phyloP scores from a whole-genome alignment of 1,140 invertebrate species.

The Rhysida immarginata region DNA sequence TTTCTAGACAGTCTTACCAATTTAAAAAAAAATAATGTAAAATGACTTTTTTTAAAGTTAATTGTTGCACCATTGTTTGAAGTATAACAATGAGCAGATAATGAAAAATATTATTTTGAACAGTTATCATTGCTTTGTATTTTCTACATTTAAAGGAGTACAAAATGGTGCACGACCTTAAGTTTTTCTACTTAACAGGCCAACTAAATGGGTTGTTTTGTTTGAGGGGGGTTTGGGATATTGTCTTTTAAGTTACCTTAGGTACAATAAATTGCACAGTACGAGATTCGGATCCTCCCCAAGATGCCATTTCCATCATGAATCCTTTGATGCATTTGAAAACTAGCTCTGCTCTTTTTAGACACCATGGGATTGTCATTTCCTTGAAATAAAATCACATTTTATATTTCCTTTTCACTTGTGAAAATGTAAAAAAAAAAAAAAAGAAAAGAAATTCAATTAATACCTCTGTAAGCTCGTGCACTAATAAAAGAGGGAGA shows the following conservation, averaged over 20 bases:
- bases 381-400: constrained; percentile 42
- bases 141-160: not conserved
- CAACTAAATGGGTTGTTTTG: not conserved
- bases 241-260: constrained; percentile 35
- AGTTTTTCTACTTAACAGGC: not conserved
- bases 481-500: constrained; percentile 76
- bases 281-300: constrained; percentile 75
- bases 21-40: too few relatives aligned
- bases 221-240: not conserved
- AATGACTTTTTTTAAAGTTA: too few relatives aligned
- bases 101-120: not conserved
- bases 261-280: constrained; percentile 73
- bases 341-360: constrained; percentile 84
- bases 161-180: not conserved
- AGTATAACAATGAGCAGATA: too few relatives aligned
- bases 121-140: not conserved
- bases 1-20: too few relatives aligned
- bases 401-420: too few relatives aligned
- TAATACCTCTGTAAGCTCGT: constrained; percentile 90
- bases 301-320: constrained; percentile 93
- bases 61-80: too few relatives aligned
- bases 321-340: constrained; percentile 99
- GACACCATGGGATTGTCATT: constrained; percentile 93
- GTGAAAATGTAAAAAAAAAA: not conserved
- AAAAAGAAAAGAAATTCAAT: constrained; percentile 10